A percentile compares a stretch with the other conserved stretches of the same genome.
phyloP scores from a whole-genome alignment of 1,140 invertebrate species.

The Sinella curviseta region DNA sequence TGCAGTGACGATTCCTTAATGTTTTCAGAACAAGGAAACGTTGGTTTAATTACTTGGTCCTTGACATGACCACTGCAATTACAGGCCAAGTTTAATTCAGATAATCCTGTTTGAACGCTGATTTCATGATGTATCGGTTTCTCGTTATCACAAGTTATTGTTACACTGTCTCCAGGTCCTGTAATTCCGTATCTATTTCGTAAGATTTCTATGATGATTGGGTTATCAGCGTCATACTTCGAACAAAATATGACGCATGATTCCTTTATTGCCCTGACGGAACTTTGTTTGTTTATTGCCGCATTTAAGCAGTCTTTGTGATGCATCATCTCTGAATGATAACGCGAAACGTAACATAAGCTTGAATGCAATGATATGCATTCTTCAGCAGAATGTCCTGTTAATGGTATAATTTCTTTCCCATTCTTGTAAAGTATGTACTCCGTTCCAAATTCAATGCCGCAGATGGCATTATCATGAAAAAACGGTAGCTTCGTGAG shows the following conservation, averaged over 20 bases:
- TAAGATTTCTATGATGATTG: not conserved
- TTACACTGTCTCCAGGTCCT: not conserved
- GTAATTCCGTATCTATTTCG: not conserved
- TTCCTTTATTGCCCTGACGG: not conserved
- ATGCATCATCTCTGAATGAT: not conserved
- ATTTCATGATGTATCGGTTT: not conserved
- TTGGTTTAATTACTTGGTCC: not conserved
- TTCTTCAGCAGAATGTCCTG: not conserved
- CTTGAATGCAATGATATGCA: not conserved
- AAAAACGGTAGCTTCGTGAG: not conserved
- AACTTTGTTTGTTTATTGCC: not conserved
- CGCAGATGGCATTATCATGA: not conserved
- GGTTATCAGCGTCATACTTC: not conserved
- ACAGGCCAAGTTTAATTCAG: not conserved
- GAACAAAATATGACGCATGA: not conserved
- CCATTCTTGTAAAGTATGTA: not conserved
- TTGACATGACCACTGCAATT: not conserved
- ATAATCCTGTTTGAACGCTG: not conserved
- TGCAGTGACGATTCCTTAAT: not conserved
- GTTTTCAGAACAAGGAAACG: not conserved
- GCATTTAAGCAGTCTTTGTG: not conserved
- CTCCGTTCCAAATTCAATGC: no score
- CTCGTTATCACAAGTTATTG: not conserved
- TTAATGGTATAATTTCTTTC: not conserved
- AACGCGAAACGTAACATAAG: not conserved